These are phyloP conservation scores for Thymelicus sylvestris DNA, from an alignment of 2,888 invertebrate species.

Conservation along the genomic window DNA sequence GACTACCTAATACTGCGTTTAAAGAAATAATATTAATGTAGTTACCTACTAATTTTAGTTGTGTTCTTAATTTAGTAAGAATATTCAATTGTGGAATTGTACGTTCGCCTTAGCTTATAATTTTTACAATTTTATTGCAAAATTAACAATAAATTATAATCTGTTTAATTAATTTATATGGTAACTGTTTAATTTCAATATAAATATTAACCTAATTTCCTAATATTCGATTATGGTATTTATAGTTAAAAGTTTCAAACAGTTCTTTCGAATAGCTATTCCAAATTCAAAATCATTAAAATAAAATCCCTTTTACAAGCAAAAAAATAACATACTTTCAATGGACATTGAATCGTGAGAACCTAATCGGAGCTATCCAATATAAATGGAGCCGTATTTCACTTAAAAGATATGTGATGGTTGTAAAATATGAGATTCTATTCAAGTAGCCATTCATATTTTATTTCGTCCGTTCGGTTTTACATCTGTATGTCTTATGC, in stretches of 20 bases:
- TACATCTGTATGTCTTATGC: slow-evolving; percentile 68
- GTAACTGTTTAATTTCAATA: too few species aligned
- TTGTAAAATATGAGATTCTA: slow-evolving; percentile 68
- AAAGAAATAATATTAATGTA: neutral
- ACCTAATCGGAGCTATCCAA: slow-evolving; percentile 58
- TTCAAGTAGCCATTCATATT: slow-evolving; percentile 68
- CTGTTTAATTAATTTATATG: too few species aligned
- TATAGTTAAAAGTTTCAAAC: neutral
- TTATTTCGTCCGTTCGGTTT: slow-evolving; percentile 72
- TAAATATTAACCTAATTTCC: too few species aligned
- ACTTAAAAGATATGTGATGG: slow-evolving; percentile 64
- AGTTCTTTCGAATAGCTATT: too few species aligned
- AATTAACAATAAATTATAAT: too few species aligned
- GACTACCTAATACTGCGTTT: slow-evolving; percentile 7
- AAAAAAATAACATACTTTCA: slow-evolving; percentile 27
- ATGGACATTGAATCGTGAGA: slow-evolving; percentile 31
- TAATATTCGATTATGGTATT: too few species aligned
- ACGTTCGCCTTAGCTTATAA: too few species aligned
- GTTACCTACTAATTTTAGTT: too few species aligned
- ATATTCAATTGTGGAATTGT: too few species aligned
- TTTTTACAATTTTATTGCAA: too few species aligned
- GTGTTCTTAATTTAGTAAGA: too few species aligned
- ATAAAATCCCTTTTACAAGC: slow-evolving; percentile 4
- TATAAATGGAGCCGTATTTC: slow-evolving; percentile 62
- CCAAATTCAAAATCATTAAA: neutral